Conservation (phyloP, 2,888 invertebrate species). For the Melieria picta region DNA sequence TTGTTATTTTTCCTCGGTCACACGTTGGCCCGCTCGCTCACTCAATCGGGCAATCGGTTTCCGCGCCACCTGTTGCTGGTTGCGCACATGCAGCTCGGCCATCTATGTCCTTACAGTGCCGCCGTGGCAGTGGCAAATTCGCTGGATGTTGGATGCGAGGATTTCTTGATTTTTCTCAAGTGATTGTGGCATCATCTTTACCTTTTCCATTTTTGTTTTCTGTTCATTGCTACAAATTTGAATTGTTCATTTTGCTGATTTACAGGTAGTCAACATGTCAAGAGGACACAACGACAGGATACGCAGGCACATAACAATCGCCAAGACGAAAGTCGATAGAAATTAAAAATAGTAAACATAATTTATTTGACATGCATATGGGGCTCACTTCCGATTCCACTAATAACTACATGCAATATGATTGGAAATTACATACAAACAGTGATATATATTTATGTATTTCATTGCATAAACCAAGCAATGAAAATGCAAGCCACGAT, state of each 20-base stretch:
- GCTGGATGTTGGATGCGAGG: constrained; percentile 15
- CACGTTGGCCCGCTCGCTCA: neutral
- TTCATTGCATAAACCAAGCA: too few relatives aligned
- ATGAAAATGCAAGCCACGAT: too few relatives aligned
- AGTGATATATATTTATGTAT: too few relatives aligned
- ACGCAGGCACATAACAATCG: neutral
- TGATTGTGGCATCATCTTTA: constrained; percentile 48
- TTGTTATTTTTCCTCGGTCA: constrained; percentile 23
- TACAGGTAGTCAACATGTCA: neutral
- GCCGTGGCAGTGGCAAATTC: constrained; percentile 7
- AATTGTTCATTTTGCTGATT: constrained; percentile 25
- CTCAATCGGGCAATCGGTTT: constrained; percentile 25
- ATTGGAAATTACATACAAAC: too few relatives aligned
- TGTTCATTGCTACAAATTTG: constrained; percentile 21
- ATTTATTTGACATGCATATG: constrained; percentile 56
- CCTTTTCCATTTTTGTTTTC: constrained; percentile 22
- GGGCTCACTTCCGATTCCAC: constrained; percentile 55
- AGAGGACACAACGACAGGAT: neutral
- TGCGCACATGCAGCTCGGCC: constrained; percentile 26
- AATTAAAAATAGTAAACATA: constrained; percentile 50
- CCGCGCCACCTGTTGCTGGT: constrained; percentile 31
- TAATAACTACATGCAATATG: neutral
- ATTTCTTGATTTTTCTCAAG: constrained; percentile 60
- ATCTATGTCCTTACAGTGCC: constrained; percentile 20
- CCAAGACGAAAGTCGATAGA: constrained; percentile 5